Percentiles rank a stretch among this genome's conserved stretches.
Evolutionary conservation across 2,113 vertebrate genomes (phyloP).

Genomic region (Ptilorrhoa leucosticta): DNA sequence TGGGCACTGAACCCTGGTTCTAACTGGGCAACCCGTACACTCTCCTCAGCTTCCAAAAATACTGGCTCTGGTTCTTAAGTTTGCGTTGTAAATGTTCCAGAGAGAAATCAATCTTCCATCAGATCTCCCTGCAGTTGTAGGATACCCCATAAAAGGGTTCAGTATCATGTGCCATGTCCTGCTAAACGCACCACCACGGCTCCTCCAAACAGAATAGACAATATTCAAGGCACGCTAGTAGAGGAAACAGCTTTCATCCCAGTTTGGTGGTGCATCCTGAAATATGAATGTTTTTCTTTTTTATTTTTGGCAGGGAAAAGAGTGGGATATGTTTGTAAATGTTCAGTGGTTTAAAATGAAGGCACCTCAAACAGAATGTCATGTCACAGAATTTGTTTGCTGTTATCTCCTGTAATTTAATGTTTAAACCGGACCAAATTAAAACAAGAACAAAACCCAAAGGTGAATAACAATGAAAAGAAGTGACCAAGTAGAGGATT

Average conservation of each 20-base stretch:
- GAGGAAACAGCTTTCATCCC: background rate
- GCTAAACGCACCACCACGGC: background rate
- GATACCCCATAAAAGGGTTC: background rate
- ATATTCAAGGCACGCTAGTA: background rate
- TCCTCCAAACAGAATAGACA: background rate
- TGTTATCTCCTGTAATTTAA: background rate
- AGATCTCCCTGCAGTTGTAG: background rate
- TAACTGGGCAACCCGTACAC: background rate
- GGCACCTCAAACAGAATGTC: background rate
- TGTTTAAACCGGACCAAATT: background rate
- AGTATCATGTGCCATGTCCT: background rate
- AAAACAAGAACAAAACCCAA: background rate
- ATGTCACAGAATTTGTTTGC: background rate
- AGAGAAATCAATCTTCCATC: background rate
- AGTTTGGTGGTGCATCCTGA: background rate
- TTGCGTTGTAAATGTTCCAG: background rate
- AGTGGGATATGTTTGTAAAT: background rate
- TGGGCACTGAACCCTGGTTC: background rate
- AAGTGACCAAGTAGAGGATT: background rate
- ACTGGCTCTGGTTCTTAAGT: background rate
- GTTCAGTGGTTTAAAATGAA: background rate
- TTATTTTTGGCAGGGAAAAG: background rate
- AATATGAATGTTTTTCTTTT: background rate
- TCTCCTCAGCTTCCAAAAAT: background rate
- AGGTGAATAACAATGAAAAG: background rate